Evolutionary conservation across 2,113 vertebrate species (phyloP).

Genomic region (Neodontobutis hainanensis): DNA sequence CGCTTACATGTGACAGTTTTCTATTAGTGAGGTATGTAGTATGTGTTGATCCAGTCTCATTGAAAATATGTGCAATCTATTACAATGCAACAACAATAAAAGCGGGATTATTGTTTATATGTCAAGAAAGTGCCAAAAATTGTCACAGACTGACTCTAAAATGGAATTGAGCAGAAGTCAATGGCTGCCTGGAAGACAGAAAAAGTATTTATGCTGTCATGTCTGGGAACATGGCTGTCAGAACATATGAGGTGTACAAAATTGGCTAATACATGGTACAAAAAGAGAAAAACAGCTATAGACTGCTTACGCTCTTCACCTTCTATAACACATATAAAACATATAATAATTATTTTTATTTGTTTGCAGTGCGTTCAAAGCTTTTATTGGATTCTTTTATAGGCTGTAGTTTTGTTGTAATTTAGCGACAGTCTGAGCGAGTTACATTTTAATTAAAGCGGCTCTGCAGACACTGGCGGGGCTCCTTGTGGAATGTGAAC

Average conservation of each 20-base stretch:
- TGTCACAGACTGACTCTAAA: neutral
- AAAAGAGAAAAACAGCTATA: neutral
- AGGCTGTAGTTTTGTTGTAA: neutral
- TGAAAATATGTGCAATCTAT: neutral
- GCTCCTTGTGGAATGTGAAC: constrained; percentile 13
- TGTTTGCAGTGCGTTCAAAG: neutral
- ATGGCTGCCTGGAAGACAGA: neutral
- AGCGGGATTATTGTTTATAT: neutral
- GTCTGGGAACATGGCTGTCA: neutral
- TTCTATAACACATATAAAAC: neutral
- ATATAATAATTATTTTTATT: neutral
- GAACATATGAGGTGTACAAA: neutral
- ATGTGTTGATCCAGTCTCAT: neutral
- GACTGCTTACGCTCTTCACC: neutral
- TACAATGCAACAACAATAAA: neutral
- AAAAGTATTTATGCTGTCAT: neutral
- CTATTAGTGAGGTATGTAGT: neutral
- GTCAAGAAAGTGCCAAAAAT: neutral
- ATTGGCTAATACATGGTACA: neutral
- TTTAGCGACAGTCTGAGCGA: neutral
- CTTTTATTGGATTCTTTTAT: neutral
- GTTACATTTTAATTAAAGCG: constrained; percentile 16
- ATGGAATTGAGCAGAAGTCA: neutral
- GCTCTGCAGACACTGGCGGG: neutral
- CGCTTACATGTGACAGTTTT: neutral